These are phyloP conservation scores for Hiodon tergisus DNA, from an alignment of 2,113 vertebrate genomes.

Conservation along the genomic window DNA sequence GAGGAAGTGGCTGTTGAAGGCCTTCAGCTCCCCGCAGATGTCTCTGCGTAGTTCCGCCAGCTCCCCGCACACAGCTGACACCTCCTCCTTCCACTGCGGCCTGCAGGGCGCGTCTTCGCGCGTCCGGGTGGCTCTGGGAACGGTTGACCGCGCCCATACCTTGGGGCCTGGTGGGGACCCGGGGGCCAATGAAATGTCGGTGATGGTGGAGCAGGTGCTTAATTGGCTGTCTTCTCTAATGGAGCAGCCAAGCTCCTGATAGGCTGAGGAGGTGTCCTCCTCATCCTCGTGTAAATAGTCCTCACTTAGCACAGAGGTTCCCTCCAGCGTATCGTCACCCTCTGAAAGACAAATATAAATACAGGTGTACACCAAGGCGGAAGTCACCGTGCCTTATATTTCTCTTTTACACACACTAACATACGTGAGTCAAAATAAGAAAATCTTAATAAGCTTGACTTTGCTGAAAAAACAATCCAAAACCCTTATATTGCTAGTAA, in stretches of 20 bases:
- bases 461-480: background rate
- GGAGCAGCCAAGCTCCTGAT: slow-evolving; percentile 59
- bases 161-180: slow-evolving; percentile 49
- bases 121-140: slow-evolving; percentile 64
- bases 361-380: slow-evolving; percentile 42
- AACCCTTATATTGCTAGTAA: background rate
- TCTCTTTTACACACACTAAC: slow-evolving; percentile 51
- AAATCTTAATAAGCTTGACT: background rate
- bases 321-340: slow-evolving; percentile 70
- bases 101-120: slow-evolving; percentile 64
- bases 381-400: slow-evolving; percentile 65
- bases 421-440: slow-evolving; percentile 64
- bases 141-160: slow-evolving; percentile 54
- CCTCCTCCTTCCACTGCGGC: slow-evolving; percentile 71
- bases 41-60: slow-evolving; percentile 63
- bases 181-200: slow-evolving; percentile 50
- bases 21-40: slow-evolving; percentile 65
- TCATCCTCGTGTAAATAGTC: slow-evolving; percentile 59
- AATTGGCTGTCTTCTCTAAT: slow-evolving; percentile 60
- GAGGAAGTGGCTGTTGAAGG: slow-evolving; percentile 70
- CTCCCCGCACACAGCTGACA: slow-evolving; percentile 66
- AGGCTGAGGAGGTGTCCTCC: slow-evolving; percentile 60
- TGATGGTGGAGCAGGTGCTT: slow-evolving; percentile 51
- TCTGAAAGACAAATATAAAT: slow-evolving; percentile 76
- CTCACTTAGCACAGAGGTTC: slow-evolving; percentile 63